Percentiles rank a stretch among this genome's conserved stretches.
These are phyloP conservation scores for Polyommatus iphigenia DNA, from an alignment of 2,888 invertebrate species.

Conservation along the genomic window DNA sequence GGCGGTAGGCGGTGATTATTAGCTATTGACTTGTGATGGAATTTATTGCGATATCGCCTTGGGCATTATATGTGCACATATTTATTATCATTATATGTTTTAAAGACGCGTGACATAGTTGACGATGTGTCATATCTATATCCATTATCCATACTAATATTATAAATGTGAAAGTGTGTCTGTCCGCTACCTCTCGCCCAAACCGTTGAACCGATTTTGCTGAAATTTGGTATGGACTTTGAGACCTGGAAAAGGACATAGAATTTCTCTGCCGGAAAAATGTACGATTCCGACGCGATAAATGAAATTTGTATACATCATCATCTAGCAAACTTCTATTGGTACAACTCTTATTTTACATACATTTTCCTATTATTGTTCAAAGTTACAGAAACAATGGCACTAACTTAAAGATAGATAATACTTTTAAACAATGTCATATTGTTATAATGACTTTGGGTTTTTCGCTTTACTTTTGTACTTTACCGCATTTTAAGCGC, in stretches of 20 bases:
- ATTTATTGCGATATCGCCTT: constrained; percentile 1
- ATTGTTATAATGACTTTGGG: neutral
- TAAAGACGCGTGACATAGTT: neutral
- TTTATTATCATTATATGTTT: neutral
- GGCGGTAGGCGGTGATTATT: constrained; percentile 22
- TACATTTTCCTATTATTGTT: too few relatives aligned
- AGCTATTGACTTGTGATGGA: neutral
- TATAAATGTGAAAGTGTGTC: neutral
- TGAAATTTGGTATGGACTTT: neutral
- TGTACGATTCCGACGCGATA: too few relatives aligned
- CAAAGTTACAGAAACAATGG: neutral
- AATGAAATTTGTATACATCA: too few relatives aligned
- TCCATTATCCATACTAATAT: too few relatives aligned
- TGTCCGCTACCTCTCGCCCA: neutral
- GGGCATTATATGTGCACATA: neutral
- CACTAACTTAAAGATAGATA: neutral
- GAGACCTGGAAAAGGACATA: too few relatives aligned
- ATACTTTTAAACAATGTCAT: neutral
- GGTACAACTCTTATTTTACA: too few relatives aligned
- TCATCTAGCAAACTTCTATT: too few relatives aligned
- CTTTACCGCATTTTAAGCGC: neutral
- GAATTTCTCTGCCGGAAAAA: too few relatives aligned
- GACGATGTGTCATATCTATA: neutral
- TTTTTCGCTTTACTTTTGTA: neutral
- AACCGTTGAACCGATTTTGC: neutral